phyloP scores from a whole-genome alignment of 2,113 vertebrate genomes.

The Silurus glanis region DNA sequence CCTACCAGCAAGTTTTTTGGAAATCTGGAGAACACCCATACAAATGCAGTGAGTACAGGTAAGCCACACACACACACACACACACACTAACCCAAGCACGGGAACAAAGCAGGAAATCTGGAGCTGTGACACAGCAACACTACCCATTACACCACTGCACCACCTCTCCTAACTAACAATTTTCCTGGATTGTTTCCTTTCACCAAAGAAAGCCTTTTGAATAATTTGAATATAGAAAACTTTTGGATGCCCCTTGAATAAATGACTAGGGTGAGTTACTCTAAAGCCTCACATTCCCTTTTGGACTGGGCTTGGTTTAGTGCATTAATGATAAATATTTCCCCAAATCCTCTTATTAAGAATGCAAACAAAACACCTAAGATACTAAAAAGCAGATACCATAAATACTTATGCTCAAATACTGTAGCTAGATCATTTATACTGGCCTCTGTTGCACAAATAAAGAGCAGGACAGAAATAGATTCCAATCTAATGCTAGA shows the following conservation, averaged over 20 bases:
- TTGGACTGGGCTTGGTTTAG: conserved; percentile 3
- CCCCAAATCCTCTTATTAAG: too few species aligned
- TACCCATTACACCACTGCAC: background rate
- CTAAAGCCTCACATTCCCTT: background rate
- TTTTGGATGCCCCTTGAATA: conserved; percentile 6
- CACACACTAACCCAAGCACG: background rate
- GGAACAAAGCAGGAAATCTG: background rate
- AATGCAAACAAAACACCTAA: background rate
- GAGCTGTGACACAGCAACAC: background rate
- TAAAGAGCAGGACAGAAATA: conserved; percentile 14
- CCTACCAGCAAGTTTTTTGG: background rate
- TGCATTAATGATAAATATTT: conserved; percentile 8
- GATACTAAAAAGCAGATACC: conserved; percentile 29
- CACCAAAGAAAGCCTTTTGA: conserved; percentile 17
- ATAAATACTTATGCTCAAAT: conserved; percentile 22
- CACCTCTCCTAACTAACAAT: background rate
- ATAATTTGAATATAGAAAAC: conserved; percentile 20
- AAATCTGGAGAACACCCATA: background rate
- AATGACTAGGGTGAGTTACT: background rate
- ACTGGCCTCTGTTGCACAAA: conserved; percentile 41
- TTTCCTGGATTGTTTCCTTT: conserved; percentile 5
- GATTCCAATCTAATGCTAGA: conserved; percentile 25
- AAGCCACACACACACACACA: background rate
- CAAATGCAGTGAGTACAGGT: background rate
- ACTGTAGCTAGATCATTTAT: conserved; percentile 21